Percentiles rank a stretch among this genome's conserved stretches.
These are phyloP conservation scores for Polymixis lichenea DNA, from an alignment of 2,888 invertebrate species.

Conservation along the genomic window DNA sequence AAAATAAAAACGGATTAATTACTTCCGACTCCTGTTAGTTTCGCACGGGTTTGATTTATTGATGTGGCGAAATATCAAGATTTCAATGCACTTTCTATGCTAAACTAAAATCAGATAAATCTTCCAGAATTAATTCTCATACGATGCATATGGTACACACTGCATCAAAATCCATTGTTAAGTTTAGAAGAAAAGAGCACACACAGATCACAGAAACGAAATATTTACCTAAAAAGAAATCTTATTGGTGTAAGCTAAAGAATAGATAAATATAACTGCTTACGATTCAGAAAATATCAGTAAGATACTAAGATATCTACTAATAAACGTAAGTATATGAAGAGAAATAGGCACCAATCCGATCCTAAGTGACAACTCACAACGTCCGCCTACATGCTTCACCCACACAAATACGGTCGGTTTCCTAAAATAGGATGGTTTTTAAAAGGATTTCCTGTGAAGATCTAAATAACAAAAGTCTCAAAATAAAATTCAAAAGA, in stretches of 20 bases:
- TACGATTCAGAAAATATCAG: constrained; percentile 6
- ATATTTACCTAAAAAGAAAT: too few relatives aligned
- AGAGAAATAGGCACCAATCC: constrained; percentile 40
- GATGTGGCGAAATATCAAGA: background rate
- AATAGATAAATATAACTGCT: background rate
- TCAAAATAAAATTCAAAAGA: constrained; percentile 29
- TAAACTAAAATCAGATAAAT: background rate
- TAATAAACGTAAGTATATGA: constrained; percentile 29
- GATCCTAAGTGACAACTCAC: constrained; percentile 41
- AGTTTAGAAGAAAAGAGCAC: background rate
- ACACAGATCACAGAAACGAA: background rate
- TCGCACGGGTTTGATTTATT: background rate
- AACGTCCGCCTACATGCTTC: constrained; percentile 52
- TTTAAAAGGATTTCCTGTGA: constrained; percentile 53
- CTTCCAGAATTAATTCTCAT: background rate
- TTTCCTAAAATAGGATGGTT: constrained; percentile 57
- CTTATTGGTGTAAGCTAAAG: too few relatives aligned
- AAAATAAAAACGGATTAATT: too few relatives aligned
- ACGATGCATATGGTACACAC: background rate
- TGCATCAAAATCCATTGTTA: background rate
- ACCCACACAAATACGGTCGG: constrained; percentile 51
- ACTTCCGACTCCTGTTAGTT: background rate
- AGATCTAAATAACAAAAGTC: constrained; percentile 4
- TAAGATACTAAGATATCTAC: too few relatives aligned
- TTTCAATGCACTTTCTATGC: background rate